A percentile compares a stretch with the other conserved stretches of the same genome.
These are phyloP conservation scores for Sebastes vulpes DNA, from an alignment of 2,797 vertebrate genomes.

Conservation along the genomic window DNA sequence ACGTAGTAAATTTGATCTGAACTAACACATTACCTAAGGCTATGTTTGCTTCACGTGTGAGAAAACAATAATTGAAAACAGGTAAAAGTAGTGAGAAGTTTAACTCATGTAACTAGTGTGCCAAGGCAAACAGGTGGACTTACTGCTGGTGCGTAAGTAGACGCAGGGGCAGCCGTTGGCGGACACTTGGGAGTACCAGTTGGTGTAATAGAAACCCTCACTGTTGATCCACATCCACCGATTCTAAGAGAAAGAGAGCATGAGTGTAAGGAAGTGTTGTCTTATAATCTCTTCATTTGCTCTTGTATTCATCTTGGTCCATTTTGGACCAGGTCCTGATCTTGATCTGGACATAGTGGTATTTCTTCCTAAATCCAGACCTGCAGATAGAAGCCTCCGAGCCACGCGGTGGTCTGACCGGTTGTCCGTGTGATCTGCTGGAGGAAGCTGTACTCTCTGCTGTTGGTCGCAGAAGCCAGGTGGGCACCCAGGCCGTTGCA, in stretches of 20 bases:
- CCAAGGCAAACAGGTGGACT: neutral
- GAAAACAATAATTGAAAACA: neutral
- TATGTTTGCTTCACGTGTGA: neutral
- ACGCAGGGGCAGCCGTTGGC: neutral
- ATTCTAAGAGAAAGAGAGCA: neutral
- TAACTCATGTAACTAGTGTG: rapidly evolving
- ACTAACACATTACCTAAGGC: neutral
- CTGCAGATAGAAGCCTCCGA: neutral
- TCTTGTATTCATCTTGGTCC: neutral
- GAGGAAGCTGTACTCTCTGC: neutral
- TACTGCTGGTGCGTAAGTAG: neutral
- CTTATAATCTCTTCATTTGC: neutral
- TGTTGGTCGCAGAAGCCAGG: slow-evolving; percentile 14
- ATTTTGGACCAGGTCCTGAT: neutral
- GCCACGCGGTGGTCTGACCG: rapidly evolving
- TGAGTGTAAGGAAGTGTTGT: neutral
- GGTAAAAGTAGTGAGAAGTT: neutral
- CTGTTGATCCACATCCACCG: slow-evolving; percentile 23
- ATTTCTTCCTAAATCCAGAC: neutral
- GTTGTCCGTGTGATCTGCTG: neutral
- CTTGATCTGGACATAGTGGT: neutral
- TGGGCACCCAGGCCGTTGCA: neutral
- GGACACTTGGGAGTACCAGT: neutral
- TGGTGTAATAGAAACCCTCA: slow-evolving; percentile 9
- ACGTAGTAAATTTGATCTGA: neutral